Conservation (phyloP, 2,797 vertebrate species). For the Sarcophilus harrisii region DNA sequence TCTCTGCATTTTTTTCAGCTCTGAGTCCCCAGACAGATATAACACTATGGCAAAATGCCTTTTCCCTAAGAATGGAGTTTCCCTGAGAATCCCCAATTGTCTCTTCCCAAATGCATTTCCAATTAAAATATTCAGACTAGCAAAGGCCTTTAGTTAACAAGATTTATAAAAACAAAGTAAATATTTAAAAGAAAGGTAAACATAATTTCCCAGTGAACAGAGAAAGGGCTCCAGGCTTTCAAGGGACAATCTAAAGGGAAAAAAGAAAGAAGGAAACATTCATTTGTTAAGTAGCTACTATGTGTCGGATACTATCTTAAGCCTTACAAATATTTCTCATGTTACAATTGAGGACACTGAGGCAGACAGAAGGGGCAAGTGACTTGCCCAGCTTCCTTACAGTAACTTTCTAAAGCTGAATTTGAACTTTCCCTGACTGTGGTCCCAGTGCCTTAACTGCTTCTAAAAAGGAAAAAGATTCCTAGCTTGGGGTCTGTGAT, state of each 20-base stretch:
- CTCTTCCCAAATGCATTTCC: background rate
- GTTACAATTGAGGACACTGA: background rate
- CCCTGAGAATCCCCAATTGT: background rate
- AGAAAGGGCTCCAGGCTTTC: background rate
- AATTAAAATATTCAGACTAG: background rate
- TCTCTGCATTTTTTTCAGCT: background rate
- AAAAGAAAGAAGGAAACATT: background rate
- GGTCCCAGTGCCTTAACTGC: background rate
- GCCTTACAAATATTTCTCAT: background rate
- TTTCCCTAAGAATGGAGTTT: background rate
- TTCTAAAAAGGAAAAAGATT: background rate
- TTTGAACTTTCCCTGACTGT: background rate
- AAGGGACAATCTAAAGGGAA: background rate
- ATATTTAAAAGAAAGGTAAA: background rate
- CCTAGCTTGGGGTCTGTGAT: background rate
- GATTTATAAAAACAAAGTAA: constrained; percentile 7
- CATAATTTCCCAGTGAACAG: background rate
- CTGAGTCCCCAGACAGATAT: background rate
- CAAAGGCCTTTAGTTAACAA: background rate
- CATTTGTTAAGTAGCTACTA: background rate
- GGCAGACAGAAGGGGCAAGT: background rate
- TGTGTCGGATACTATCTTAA: background rate
- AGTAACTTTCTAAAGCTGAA: background rate
- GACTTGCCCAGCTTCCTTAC: background rate
- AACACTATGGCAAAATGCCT: background rate